These are phyloP conservation scores for Zele albiditarsus DNA, from an alignment of 2,888 invertebrate species.

Conservation along the genomic window DNA sequence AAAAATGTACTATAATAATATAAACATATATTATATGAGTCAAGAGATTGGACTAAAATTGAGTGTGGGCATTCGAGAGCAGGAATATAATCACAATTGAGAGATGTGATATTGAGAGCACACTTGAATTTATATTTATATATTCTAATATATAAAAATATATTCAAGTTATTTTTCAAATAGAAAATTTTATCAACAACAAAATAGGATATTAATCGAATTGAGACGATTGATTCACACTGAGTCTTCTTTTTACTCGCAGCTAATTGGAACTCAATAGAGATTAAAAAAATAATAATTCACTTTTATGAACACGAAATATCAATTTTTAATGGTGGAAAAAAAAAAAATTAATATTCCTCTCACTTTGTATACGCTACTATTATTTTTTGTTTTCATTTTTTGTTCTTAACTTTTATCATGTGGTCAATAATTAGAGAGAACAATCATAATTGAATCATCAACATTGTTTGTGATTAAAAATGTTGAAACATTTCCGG, in stretches of 20 bases:
- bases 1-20: constrained; percentile 48
- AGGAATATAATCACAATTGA: background rate
- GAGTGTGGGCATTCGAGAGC: constrained; percentile 32
- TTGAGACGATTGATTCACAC: background rate
- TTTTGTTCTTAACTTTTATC: too few relatives aligned
- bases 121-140: too few relatives aligned
- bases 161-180: background rate
- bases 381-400: too few relatives aligned
- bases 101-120: background rate
- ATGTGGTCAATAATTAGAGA: background rate
- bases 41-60: constrained; percentile 20
- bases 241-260: background rate
- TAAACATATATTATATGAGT: constrained; percentile 20
- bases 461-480: background rate
- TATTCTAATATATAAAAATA: background rate
- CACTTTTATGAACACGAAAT: background rate
- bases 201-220: background rate
- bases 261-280: too few relatives aligned
- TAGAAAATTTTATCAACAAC: background rate
- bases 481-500: background rate
- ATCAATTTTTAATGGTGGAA: background rate
- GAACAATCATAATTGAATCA: background rate
- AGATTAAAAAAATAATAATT: too few relatives aligned
- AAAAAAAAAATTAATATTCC: too few relatives aligned
- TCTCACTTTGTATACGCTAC: too few relatives aligned